Conservation (phyloP, 1,140 invertebrate species). For the Drosophila trapezifrons region DNA sequence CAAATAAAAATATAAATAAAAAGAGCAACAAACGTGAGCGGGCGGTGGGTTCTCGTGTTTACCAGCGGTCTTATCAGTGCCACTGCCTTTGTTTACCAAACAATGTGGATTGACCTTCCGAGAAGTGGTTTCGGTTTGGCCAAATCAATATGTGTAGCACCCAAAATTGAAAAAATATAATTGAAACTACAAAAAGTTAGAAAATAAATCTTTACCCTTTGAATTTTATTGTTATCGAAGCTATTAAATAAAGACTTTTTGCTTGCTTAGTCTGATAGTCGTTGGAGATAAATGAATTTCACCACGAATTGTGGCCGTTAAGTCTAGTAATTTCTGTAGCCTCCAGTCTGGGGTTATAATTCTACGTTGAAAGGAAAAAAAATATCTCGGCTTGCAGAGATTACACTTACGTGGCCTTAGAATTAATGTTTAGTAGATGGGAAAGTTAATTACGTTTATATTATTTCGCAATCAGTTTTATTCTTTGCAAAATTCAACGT, state of each 20-base stretch:
- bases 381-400: background rate
- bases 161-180: slow-evolving; percentile 2
- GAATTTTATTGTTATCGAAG: background rate
- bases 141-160: slow-evolving; percentile 12
- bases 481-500: background rate
- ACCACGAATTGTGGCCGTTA: background rate
- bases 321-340: slow-evolving; percentile 4
- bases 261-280: background rate
- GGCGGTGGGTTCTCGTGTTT: slow-evolving; percentile 16
- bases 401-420: background rate
- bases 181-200: background rate
- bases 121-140: slow-evolving; percentile 25
- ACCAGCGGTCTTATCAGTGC: slow-evolving; percentile 36
- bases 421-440: background rate
- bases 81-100: slow-evolving; percentile 38
- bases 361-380: background rate
- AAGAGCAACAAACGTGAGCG: slow-evolving; percentile 29
- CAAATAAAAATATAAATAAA: slow-evolving; percentile 28
- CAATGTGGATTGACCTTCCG: slow-evolving; percentile 35
- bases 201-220: background rate
- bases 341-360: background rate
- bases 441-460: too few relatives aligned
- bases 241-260: background rate
- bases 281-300: slow-evolving; percentile 13
- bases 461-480: background rate